Conservation (phyloP, 2,797 vertebrate genomes). For the Eulemur coronatus region DNA sequence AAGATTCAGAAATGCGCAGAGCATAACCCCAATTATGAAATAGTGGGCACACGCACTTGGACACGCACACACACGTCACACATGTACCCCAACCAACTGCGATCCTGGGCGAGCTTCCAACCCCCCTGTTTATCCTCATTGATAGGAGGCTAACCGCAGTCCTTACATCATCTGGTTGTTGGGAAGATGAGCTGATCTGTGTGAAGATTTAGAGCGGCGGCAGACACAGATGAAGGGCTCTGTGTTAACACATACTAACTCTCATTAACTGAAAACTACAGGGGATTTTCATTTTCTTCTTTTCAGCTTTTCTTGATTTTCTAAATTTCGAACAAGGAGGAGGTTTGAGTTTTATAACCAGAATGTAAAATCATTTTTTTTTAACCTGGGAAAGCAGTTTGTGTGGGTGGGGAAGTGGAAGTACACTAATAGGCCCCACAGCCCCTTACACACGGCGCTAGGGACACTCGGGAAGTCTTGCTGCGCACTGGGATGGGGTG, state of each 20-base stretch:
- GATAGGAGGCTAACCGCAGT: background rate
- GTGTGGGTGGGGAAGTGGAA: background rate
- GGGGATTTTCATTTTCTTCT: background rate
- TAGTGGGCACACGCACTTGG: accelerated
- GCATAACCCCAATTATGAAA: background rate
- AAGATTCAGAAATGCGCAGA: background rate
- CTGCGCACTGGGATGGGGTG: accelerated
- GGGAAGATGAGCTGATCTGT: background rate
- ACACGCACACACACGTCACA: no score
- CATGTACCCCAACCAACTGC: no score
- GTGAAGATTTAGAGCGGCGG: background rate
- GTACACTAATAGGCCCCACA: background rate
- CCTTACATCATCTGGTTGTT: accelerated
- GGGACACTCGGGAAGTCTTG: background rate
- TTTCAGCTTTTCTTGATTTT: background rate
- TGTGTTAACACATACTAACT: accelerated
- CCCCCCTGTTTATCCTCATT: background rate
- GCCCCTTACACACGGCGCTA: background rate
- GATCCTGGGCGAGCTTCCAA: background rate
- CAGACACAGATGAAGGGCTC: no score
- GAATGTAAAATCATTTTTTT: background rate
- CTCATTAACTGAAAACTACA: background rate
- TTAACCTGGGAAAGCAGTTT: background rate
- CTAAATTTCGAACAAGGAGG: background rate
- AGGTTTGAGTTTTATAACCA: background rate